These are phyloP conservation scores for Odobenus rosmarus DNA, from an alignment of 2,113 vertebrate genomes.

Conservation along the genomic window DNA sequence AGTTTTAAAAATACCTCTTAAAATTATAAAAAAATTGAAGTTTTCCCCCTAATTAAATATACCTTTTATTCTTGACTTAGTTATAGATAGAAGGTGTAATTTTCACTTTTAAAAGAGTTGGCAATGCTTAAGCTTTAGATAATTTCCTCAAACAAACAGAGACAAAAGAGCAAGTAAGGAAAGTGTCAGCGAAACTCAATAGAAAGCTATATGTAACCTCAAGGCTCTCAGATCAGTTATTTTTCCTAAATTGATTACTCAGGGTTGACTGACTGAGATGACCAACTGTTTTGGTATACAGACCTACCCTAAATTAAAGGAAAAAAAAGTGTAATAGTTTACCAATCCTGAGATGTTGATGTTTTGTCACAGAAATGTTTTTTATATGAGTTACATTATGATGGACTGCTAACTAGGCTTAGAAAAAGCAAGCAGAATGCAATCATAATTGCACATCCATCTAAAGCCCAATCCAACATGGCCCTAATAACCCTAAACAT, in stretches of 20 bases:
- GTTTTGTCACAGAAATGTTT: background rate
- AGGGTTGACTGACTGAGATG: background rate
- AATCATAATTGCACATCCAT: background rate
- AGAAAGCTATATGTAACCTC: background rate
- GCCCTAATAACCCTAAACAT: background rate
- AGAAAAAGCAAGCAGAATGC: slow-evolving; percentile 8
- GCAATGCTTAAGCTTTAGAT: background rate
- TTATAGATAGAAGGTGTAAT: background rate
- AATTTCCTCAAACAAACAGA: slow-evolving; percentile 35
- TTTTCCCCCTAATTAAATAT: background rate
- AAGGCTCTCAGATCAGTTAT: background rate
- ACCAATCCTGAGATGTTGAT: background rate
- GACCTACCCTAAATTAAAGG: background rate
- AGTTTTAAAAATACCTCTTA: slow-evolving; percentile 35
- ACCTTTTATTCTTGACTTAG: slow-evolving; percentile 23
- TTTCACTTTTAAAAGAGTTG: slow-evolving; percentile 14
- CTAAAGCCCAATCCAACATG: background rate
- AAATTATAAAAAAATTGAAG: slow-evolving; percentile 39
- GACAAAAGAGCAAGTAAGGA: background rate
- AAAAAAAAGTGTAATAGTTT: background rate
- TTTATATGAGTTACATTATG: slow-evolving; percentile 17
- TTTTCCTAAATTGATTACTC: background rate
- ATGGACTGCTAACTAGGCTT: background rate
- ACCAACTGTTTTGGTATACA: background rate
- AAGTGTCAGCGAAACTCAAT: background rate